These are phyloP conservation scores for Poliocrania exsul DNA, from an alignment of 2,797 vertebrate species.

Conservation along the genomic window DNA sequence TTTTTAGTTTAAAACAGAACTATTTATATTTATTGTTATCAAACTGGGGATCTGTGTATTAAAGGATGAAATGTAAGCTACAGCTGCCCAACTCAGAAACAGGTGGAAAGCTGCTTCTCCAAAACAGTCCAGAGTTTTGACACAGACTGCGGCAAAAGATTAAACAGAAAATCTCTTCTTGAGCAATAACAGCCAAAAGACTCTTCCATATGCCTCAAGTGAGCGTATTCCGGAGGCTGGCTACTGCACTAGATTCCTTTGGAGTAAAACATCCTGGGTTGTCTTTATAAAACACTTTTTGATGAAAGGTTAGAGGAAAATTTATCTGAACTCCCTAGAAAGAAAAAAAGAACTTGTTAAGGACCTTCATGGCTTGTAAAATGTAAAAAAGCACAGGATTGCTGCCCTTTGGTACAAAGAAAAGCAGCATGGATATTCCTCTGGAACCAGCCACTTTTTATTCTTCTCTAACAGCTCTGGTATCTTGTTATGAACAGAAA, in stretches of 20 bases:
- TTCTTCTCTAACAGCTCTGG: background rate
- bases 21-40: background rate
- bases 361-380: background rate
- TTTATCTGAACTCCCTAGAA: background rate
- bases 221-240: background rate
- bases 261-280: background rate
- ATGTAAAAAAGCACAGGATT: background rate
- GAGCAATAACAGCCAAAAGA: background rate
- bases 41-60: background rate
- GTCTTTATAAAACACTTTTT: background rate
- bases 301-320: background rate
- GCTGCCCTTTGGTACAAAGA: background rate
- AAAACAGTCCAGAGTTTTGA: background rate
- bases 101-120: slow-evolving; percentile 29
- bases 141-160: background rate
- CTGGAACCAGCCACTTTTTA: background rate
- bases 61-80: background rate
- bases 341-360: background rate
- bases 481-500: background rate
- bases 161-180: slow-evolving; percentile 7
- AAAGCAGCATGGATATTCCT: background rate
- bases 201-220: background rate
- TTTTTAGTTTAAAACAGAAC: background rate
- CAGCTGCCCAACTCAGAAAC: slow-evolving; percentile 11
- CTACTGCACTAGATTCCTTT: background rate